Evolutionary conservation across 1,140 invertebrate species (phyloP).

Genomic region (Homarus americanus): DNA sequence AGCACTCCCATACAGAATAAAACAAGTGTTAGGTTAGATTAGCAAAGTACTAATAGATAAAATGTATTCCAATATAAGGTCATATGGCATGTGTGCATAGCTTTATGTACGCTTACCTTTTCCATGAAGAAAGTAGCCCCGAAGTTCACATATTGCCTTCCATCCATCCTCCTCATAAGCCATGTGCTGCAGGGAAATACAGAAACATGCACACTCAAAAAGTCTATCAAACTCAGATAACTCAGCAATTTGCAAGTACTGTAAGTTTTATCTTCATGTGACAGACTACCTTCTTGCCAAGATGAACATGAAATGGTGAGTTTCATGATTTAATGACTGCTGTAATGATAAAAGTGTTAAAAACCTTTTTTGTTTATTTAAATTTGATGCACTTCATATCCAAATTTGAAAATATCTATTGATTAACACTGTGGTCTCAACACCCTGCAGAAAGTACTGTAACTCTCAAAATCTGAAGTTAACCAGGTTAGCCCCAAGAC

Average conservation of each 20-base stretch:
- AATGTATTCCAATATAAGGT: neutral
- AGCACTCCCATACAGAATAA: too few relatives aligned
- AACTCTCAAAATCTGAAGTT: too few relatives aligned
- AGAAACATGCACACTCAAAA: constrained; percentile 5
- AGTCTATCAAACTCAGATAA: constrained; percentile 16
- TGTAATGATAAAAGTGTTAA: neutral
- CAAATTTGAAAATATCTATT: neutral
- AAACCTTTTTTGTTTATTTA: neutral
- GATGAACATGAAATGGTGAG: neutral
- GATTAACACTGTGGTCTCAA: neutral
- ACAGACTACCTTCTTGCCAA: neutral
- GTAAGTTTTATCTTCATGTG: neutral
- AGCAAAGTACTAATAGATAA: too few relatives aligned
- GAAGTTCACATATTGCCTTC: constrained; percentile 70
- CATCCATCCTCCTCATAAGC: constrained; percentile 72
- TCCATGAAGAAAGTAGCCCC: constrained; percentile 68
- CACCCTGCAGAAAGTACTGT: too few relatives aligned
- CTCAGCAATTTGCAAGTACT: neutral
- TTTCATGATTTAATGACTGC: neutral
- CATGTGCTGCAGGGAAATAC: constrained; percentile 65
- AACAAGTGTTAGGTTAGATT: too few relatives aligned
- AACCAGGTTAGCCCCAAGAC: too few relatives aligned
- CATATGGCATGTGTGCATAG: neutral
- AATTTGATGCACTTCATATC: neutral
- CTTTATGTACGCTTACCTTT: constrained; percentile 56